Percentiles rank a stretch among this genome's conserved stretches.
These are phyloP conservation scores for Ceratosolen fusciceps DNA, from an alignment of 1,140 invertebrate species.

Conservation along the genomic window DNA sequence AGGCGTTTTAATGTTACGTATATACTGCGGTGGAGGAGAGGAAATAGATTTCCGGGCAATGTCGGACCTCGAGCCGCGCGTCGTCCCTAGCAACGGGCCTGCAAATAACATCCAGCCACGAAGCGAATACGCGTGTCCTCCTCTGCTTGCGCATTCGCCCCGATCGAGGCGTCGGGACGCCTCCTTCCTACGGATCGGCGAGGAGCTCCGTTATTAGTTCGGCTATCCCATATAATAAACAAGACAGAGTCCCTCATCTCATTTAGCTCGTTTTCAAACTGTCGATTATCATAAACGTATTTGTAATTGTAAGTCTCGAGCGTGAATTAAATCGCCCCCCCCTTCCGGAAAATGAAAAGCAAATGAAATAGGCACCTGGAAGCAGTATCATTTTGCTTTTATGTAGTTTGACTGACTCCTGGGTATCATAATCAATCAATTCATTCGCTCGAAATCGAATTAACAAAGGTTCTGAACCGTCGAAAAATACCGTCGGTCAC, in stretches of 20 bases:
- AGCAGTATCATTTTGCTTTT: too few species aligned
- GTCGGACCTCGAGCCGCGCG: neutral
- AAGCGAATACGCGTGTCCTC: neutral
- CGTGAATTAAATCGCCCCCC: too few species aligned
- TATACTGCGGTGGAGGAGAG: neutral
- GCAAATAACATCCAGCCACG: slow-evolving; percentile 18
- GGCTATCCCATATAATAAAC: too few species aligned
- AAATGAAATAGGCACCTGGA: too few species aligned
- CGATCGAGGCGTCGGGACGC: neutral
- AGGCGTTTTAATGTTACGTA: neutral
- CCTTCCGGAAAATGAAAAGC: too few species aligned
- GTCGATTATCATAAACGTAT: too few species aligned
- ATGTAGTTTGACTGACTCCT: too few species aligned
- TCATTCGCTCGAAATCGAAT: slow-evolving; percentile 6
- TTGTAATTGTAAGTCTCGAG: too few species aligned
- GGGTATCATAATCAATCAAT: slow-evolving; percentile 8
- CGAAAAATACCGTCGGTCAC: too few species aligned
- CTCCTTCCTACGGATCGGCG: neutral
- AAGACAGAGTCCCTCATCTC: neutral
- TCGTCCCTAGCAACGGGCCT: slow-evolving; percentile 1
- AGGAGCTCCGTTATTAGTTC: too few species aligned
- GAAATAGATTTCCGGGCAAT: neutral
- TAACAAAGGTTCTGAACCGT: slow-evolving; percentile 4
- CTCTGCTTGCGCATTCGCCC: neutral
- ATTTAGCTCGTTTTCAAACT: too few species aligned